Base-by-base conservation (phyloP, 2,113 vertebrate species). In the Heliornis fulica region DNA sequence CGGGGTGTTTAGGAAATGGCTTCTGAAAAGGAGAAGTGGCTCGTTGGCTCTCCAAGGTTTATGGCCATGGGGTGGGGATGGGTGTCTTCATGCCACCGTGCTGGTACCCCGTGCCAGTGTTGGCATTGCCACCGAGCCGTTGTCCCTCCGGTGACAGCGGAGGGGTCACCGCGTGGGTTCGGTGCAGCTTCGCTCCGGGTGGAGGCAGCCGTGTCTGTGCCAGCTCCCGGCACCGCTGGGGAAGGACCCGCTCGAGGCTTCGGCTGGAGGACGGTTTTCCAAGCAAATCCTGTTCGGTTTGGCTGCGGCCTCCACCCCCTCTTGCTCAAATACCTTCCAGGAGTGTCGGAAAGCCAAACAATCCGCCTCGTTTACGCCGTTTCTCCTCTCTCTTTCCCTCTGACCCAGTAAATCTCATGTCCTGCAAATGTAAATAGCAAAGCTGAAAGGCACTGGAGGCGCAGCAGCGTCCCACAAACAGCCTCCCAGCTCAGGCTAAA, bases 401-500 rank as follows among this genome's bases (percentile, higher is more conserved):
- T 90, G 61, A 76, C 88, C 90, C 53, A 90, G 87, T 89, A 85
- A 93, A 86, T 91, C 65, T 63, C 21, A 8, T 68, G 75, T 88
- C 91, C 90, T 61, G 76, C 85, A 60, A 89, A 77, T 95, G 80
- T 79, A 86, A 94, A 87, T 83, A 80, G 79, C 60, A 80, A 65
- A 59, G 65, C 70, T 89, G 84, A 87, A 92, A 63, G 13, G 81
- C 41, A 13, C 60, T 76, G 36, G 78, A 64, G 83, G 92, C 90
- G 28, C 31, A 79, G 64, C 80, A 29, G 50, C 50, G 85, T 83
- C 93, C 91, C 79, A 76, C 87, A 85, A 76, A 84, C 96, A 87
- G 93, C 93, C 85, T 93, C 92, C 77, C 86, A 72, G 83, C 87
- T 45, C 91, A 48, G 50, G 93, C 93, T 93, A 91, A 97, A 97